Evolutionary conservation across 2,113 vertebrate species (phyloP).

Genomic region (Hemiscyllium ocellatum): DNA sequence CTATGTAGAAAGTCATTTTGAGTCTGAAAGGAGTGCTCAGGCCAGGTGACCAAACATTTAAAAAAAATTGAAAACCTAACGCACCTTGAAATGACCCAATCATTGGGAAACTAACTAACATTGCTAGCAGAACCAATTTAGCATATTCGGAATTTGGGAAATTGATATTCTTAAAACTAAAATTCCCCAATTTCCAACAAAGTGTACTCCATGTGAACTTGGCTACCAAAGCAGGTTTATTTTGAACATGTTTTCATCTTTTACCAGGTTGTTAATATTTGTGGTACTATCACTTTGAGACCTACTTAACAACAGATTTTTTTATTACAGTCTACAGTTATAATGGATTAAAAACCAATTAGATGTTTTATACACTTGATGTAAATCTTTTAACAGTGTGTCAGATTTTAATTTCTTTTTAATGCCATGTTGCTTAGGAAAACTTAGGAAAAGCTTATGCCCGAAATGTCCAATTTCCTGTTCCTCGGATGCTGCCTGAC

Average conservation of each 20-base stretch:
- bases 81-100: background rate
- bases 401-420: background rate
- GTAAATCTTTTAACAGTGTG: background rate
- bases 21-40: background rate
- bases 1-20: background rate
- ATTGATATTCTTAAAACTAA: background rate
- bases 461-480: too few species aligned
- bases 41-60: background rate
- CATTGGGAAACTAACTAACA: background rate
- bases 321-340: background rate
- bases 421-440: background rate
- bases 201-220: background rate
- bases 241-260: background rate
- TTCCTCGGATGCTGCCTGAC: too few species aligned
- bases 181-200: background rate
- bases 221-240: background rate
- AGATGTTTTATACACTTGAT: background rate
- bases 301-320: background rate
- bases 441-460: too few species aligned
- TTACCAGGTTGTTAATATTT: background rate
- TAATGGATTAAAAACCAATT: background rate
- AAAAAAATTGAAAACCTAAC: background rate
- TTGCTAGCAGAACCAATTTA: background rate
- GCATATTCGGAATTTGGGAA: background rate
- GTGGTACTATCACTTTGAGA: background rate